Evolutionary conservation across 2,797 vertebrate genomes (phyloP), one percentile per base, ranked within the genome.

Genomic region (Notolabrus celidotus): DNA sequence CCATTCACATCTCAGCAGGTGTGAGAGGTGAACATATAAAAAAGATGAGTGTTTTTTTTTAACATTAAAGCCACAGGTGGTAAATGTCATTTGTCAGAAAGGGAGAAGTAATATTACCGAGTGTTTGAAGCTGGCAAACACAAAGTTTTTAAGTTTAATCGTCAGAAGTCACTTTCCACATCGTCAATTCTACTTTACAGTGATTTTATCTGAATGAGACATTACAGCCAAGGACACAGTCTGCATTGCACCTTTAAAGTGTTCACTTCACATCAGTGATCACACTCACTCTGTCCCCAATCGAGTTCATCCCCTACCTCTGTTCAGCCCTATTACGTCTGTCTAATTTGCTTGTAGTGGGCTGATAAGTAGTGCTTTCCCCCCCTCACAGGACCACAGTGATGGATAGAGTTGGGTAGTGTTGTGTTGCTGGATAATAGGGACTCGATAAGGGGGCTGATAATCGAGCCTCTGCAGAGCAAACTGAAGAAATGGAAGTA

Each of bases 351-450:
- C 76, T 71, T 65, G 70, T 71, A 58, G 82, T 65, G 57, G 53
- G 74, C 54, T 79, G 82, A 82, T 80, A 79, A 89, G 82, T 90
- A 76, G 51, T 43, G 55, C 53, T 57, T 84, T 84, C 53, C 49
- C 52, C n/a, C 54, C 53, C 52, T 55, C 38, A 74, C 49, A 63
- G 57, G 75, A 76, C 34, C 33, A 22, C 53, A 39, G 60, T 81
- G 83, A 89, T 74, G 49, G 69, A 85, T 75, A 43, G 68, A 80
- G 59, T 31, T 43, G 58, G 72, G 55, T 50, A 57, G 62, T 71
- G 61, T 71, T 69, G 63, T 57, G 19, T 38, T 69, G 27, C 36
- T 29, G 45, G 67, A 34, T 79, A 74, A 75, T 66, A 52, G 41
- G 52, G 66, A 68, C 63, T 59, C 6, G 12, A 65, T 76, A 62